Conservation (phyloP, 2,888 invertebrate species). For the Drosophila nr. perissopoda region DNA sequence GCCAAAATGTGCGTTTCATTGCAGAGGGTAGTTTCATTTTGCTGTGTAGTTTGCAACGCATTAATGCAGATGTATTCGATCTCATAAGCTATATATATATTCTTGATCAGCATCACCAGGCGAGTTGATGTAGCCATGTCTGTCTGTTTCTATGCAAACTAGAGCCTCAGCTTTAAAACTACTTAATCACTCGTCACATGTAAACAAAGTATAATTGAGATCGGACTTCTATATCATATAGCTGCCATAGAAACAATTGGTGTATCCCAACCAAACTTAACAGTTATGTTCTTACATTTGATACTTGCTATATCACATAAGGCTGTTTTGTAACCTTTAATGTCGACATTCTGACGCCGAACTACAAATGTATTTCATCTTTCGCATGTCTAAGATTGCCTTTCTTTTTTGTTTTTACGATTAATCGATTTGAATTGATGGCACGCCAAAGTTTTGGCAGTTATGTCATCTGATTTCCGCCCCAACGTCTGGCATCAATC, state of each 20-base stretch:
- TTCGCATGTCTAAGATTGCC: neutral
- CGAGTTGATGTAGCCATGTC: neutral
- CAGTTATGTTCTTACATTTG: neutral
- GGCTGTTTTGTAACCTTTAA: neutral
- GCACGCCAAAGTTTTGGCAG: conserved; percentile 6
- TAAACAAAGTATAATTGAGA: neutral
- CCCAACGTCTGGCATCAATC: conserved; percentile 28
- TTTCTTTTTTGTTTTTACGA: neutral
- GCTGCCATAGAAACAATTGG: neutral
- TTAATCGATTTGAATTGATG: neutral
- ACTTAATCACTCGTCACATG: neutral
- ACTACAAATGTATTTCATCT: neutral
- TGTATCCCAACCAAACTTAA: neutral
- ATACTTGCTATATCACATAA: neutral
- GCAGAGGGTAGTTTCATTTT: neutral
- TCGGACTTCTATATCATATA: neutral
- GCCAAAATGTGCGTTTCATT: conserved; percentile 4
- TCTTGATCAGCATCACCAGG: neutral
- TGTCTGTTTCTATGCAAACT: neutral
- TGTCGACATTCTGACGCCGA: neutral
- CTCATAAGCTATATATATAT: neutral
- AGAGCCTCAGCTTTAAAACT: neutral
- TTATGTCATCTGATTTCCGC: conserved; percentile 43
- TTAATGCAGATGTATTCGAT: neutral
- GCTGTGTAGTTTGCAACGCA: too few species aligned